Conservation (phyloP, 2,113 vertebrate species). For the Caretta caretta region DNA sequence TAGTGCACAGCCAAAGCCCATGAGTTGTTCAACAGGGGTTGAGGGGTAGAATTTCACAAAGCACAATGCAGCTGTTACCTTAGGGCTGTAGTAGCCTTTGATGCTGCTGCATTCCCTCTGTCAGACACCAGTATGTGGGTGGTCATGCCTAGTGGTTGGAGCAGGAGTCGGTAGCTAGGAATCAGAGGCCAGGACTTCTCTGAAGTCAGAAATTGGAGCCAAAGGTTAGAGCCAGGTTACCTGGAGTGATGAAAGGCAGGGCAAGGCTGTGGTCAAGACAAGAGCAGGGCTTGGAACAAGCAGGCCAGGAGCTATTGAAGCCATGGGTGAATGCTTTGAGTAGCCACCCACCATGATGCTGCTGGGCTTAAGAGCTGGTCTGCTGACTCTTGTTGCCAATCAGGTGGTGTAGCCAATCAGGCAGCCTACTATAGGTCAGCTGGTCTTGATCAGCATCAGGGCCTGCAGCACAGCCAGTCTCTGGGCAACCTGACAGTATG, state of each 20-base stretch:
- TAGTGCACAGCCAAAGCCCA: not conserved
- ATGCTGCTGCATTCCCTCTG: not conserved
- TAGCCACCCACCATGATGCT: not conserved
- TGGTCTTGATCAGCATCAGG: no score
- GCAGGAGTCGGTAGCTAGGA: not conserved
- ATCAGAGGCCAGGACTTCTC: not conserved
- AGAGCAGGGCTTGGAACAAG: not conserved
- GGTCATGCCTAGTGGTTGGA: not conserved
- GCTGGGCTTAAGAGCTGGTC: constrained; percentile 48
- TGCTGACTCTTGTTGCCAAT: constrained; percentile 1
- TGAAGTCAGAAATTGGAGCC: not conserved
- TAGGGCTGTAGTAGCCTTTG: not conserved
- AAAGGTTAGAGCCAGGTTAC: no score
- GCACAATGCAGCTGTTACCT: not conserved
- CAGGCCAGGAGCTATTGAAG: not conserved
- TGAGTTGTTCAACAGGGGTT: not conserved
- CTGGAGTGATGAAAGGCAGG: no score
- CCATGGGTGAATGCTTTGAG: no score
- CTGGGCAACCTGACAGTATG: constrained; percentile 49
- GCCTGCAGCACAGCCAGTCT: no score
- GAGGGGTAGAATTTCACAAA: not conserved
- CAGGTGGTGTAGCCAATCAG: not conserved
- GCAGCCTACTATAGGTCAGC: not conserved
- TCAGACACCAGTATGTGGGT: not conserved
- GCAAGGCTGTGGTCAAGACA: no score